Evolutionary conservation across 2,113 vertebrate species (phyloP).

Genomic region (Pygoscelis adeliae): DNA sequence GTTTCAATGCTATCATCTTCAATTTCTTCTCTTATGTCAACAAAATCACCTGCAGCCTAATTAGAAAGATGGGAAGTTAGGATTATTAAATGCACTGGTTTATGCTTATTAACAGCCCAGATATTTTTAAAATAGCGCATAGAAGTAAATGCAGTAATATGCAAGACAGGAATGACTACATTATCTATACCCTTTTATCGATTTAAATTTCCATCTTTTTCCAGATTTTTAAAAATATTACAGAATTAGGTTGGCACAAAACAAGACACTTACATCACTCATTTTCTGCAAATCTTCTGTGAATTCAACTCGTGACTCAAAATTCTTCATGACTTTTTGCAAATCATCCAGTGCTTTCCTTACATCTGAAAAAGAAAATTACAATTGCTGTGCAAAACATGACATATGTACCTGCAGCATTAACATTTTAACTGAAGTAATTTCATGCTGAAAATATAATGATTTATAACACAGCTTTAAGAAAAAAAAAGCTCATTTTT

Average conservation of each 20-base stretch:
- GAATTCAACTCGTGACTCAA: constrained; percentile 87
- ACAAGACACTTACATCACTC: constrained; percentile 78
- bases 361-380: constrained; percentile 84
- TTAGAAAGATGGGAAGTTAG: constrained; percentile 11
- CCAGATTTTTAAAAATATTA: neutral
- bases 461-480: constrained; percentile 39
- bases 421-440: constrained; percentile 53
- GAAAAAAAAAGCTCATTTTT: neutral
- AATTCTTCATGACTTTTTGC: constrained; percentile 89
- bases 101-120: neutral
- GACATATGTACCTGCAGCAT: neutral
- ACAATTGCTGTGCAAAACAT: constrained; percentile 30
- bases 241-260: neutral
- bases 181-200: neutral
- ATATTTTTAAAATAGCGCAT: neutral
- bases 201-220: neutral
- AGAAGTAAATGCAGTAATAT: neutral
- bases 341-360: constrained; percentile 87
- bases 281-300: constrained; percentile 86
- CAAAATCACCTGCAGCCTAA: constrained; percentile 84
- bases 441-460: constrained; percentile 34
- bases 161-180: neutral
- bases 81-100: neutral
- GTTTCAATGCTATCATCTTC: constrained; percentile 72
- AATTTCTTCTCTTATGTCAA: constrained; percentile 91